Evolutionary conservation across 2,113 vertebrate genomes (phyloP).

Genomic region (Himantopus leucocephalus): DNA sequence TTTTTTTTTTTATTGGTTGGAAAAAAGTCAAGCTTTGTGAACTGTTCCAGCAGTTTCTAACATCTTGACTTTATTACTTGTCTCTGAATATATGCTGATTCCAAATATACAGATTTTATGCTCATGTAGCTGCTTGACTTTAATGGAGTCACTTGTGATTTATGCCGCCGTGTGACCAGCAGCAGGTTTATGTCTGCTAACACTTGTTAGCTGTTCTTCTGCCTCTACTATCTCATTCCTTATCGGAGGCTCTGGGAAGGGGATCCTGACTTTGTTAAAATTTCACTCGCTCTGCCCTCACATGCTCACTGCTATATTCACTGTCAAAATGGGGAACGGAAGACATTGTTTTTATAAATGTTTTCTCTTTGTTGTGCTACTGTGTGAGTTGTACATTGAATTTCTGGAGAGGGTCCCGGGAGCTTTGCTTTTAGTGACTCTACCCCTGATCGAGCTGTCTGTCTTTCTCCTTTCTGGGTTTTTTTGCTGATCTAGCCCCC

Average conservation of each 20-base stretch:
- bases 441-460: not conserved
- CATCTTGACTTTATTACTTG: not conserved
- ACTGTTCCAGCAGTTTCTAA: not conserved
- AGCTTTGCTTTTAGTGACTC: not conserved
- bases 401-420: not conserved
- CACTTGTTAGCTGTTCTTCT: not conserved
- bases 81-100: slow-evolving; percentile 26
- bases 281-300: not conserved
- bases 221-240: not conserved
- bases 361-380: not conserved
- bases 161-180: not conserved
- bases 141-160: slow-evolving; percentile 17
- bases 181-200: not conserved
- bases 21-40: not conserved
- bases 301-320: rapidly evolving
- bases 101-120: slow-evolving; percentile 27
- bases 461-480: not conserved
- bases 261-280: not conserved
- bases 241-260: not conserved
- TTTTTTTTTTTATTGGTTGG: not conserved
- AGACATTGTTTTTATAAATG: not conserved
- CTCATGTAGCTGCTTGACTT: slow-evolving; percentile 7
- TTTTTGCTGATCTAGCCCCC: not conserved
- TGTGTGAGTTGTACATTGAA: not conserved
- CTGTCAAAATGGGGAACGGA: not conserved